Base-by-base conservation (phyloP, 2,797 vertebrate species). In the Megalops cyprinoides region DNA sequence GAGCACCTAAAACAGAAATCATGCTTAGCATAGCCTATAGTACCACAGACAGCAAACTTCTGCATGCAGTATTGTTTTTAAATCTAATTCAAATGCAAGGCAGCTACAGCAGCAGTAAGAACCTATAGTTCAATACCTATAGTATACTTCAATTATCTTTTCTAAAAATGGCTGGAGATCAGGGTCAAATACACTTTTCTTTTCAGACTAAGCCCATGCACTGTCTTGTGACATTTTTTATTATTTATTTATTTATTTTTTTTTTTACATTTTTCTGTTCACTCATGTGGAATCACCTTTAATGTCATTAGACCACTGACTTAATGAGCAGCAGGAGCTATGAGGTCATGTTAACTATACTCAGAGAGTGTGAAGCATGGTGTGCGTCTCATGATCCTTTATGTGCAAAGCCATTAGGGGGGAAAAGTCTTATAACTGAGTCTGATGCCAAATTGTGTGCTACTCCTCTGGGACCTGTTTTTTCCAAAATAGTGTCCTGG, bases 401-500 rank as follows among this genome's bases (percentile, higher is more conserved):
- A 84, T 58, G 23, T 67, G 67, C 58, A 46, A 39, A 46, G 10
- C 69, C 31, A 71, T 69, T 8, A 76, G 55, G 23, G 23, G 20
- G 42, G 81, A 62, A 37, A 39, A 74, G 76, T 39, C 55, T 48
- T 58, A 65, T 34, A n/a, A 37, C 60, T 69, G 49, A 65, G 58
- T 80, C 60, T 34, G 76, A 55, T 58, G 51, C 49, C 42, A 34
- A 53, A 34, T 60, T 56, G 31, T 25, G 20, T 31, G 28, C 46
- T n/a, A 37, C 74, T 74, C 65, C 10, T 20, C n/a, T 18, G 51
- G 14, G 34, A 78, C 25, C 28, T 58, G 37, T 80, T 78, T 67
- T 75, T 49, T 42, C 69, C 51, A 76, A 80, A 80, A 39, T 25
- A 65, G 23, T 46, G 84, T 60, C 79, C 18, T 34, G 82, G 86